Percentiles rank a stretch among this genome's conserved stretches.
phyloP scores from a whole-genome alignment of 2,888 invertebrate genomes.

The Cynaeus angustus region DNA sequence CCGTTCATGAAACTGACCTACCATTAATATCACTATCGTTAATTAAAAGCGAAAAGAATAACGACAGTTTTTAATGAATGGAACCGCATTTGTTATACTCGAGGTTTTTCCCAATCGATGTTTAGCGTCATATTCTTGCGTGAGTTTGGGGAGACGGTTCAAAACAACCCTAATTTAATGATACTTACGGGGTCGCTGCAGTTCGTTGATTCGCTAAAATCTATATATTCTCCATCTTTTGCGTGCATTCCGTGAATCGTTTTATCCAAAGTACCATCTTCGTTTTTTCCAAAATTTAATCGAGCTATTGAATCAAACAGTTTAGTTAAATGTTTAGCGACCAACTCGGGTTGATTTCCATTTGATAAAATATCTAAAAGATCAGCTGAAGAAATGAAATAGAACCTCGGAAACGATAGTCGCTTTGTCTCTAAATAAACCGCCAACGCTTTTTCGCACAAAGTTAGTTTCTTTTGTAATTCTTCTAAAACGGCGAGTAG shows the following conservation, averaged over 20 bases:
- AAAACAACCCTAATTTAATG: too few species aligned
- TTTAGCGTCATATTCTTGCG: too few species aligned
- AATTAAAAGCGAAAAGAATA: too few species aligned
- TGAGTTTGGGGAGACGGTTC: too few species aligned
- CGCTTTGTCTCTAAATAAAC: constrained; percentile 98
- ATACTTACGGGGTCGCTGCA: constrained; percentile 87
- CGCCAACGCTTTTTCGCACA: constrained; percentile 97
- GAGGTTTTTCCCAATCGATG: too few species aligned
- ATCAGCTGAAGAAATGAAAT: constrained; percentile 97
- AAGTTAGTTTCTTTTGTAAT: constrained; percentile 87
- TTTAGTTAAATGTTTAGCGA: constrained; percentile 94
- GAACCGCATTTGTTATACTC: too few species aligned
- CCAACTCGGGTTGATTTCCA: constrained; percentile 93
- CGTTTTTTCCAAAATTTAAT: constrained; percentile 82
- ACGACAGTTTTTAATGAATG: too few species aligned
- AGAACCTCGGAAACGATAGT: constrained; percentile 95
- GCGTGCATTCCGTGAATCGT: constrained; percentile 90
- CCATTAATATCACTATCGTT: too few species aligned
- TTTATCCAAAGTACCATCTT: constrained; percentile 74
- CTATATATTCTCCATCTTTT: constrained; percentile 95
- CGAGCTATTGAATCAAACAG: constrained; percentile 95
- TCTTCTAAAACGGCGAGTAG: constrained; percentile 86
- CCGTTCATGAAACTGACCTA: too few species aligned
- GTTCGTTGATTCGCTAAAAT: constrained; percentile 84
- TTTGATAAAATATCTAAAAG: constrained; percentile 95